Evolutionary conservation across 2,888 invertebrate species (phyloP).

Genomic region (Atrina japonica): DNA sequence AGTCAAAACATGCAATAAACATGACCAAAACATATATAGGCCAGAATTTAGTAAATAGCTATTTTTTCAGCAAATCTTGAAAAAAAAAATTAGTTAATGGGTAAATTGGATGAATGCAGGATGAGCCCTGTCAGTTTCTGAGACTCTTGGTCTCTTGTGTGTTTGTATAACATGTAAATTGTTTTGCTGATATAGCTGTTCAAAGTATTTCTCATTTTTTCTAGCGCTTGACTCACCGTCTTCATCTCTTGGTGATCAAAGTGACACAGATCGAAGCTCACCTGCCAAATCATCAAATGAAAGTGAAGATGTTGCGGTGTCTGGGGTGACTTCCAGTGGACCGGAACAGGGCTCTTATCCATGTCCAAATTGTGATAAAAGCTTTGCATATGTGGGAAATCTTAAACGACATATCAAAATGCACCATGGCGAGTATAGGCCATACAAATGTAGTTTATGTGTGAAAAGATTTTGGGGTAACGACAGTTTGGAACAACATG

Average conservation of each 20-base stretch:
- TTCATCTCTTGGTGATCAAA: constrained; percentile 25
- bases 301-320: background rate
- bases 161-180: no score
- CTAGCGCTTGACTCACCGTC: constrained; percentile 36
- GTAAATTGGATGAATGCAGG: no score
- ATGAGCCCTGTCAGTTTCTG: no score
- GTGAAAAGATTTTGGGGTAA: constrained; percentile 45
- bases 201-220: no score
- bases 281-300: constrained; percentile 3
- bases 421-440: constrained; percentile 45
- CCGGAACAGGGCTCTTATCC: constrained; percentile 43
- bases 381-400: constrained; percentile 45
- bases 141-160: no score
- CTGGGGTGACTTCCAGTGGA: constrained; percentile 19
- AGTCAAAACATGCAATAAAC: no score
- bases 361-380: constrained; percentile 43
- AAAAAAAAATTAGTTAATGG: no score
- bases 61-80: no score
- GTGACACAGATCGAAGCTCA: constrained; percentile 28
- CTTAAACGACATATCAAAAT: constrained; percentile 47
- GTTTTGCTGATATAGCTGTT: no score
- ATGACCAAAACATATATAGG: no score
- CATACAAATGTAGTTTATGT: constrained; percentile 40
- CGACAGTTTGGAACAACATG: constrained; percentile 44
- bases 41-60: no score